These are phyloP conservation scores for Barnardius zonarius DNA, from an alignment of 2,113 vertebrate genomes.

Conservation along the genomic window DNA sequence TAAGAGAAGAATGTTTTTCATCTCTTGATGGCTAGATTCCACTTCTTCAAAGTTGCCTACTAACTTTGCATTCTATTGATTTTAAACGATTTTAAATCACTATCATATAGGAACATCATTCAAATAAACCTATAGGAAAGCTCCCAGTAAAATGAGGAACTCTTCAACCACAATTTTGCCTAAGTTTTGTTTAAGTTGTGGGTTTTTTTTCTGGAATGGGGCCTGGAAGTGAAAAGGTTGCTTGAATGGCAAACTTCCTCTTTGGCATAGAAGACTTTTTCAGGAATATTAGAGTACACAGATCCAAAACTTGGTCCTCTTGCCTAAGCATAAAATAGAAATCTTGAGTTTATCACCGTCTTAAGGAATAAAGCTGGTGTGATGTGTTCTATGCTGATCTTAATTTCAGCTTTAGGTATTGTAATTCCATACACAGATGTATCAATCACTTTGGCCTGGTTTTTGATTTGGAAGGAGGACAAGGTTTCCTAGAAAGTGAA, in stretches of 20 bases:
- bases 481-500: background rate
- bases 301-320: background rate
- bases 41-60: background rate
- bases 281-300: background rate
- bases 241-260: background rate
- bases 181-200: background rate
- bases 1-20: background rate
- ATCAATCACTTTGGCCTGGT: background rate
- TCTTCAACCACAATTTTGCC: background rate
- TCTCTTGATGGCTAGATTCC: background rate
- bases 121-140: background rate
- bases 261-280: background rate
- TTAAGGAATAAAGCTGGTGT: background rate
- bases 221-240: background rate
- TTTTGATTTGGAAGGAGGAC: background rate
- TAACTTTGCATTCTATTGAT: background rate
- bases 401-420: background rate
- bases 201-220: background rate
- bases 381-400: background rate
- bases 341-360: background rate
- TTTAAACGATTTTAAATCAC: background rate
- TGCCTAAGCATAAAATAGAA: background rate
- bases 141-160: background rate
- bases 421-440: background rate
- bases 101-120: background rate